Conservation (phyloP, 2,888 invertebrate species). For the Trissolcus brochymenae region DNA sequence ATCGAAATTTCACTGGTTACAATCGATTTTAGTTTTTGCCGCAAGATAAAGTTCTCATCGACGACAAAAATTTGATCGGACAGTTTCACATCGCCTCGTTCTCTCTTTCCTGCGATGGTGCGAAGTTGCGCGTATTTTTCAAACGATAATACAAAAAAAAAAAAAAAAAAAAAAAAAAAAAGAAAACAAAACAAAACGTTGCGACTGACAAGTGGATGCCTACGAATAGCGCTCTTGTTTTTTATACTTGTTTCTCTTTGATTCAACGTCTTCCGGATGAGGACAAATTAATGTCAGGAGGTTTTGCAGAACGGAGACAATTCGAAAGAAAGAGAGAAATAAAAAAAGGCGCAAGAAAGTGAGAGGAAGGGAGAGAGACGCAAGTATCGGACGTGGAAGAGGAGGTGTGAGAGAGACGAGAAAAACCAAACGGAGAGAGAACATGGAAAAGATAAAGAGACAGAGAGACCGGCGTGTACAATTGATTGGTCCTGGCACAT, state of each 20-base stretch:
- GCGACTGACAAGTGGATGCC: conserved; percentile 42
- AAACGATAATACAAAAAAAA: conserved; percentile 19
- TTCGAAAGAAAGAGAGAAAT: conserved; percentile 14
- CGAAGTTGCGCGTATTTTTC: background rate
- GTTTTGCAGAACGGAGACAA: conserved; percentile 50
- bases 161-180: too few species aligned
- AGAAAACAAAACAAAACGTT: too few species aligned
- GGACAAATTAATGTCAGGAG: conserved; percentile 56
- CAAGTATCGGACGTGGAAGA: conserved; percentile 10
- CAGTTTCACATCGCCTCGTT: background rate
- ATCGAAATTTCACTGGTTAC: background rate
- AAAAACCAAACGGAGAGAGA: conserved; percentile 49
- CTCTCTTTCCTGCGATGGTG: conserved; percentile 2
- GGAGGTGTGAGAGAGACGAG: conserved; percentile 36
- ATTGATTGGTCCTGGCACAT: conserved; percentile 76
- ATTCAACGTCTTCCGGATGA: conserved; percentile 49
- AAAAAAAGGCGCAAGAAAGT: conserved; percentile 49
- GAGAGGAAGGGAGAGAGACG: conserved; percentile 42
- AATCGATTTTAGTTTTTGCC: too few species aligned
- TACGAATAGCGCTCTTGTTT: conserved; percentile 28
- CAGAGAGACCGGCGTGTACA: conserved; percentile 72
- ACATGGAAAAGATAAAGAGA: conserved; percentile 61
- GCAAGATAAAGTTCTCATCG: too few species aligned
- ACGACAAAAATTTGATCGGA: too few species aligned
- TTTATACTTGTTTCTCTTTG: conserved; percentile 14